Base-by-base conservation (phyloP, 30 jellyfish, hydroid and myxozoan species). In the Rhopilema esculentum region DNA sequence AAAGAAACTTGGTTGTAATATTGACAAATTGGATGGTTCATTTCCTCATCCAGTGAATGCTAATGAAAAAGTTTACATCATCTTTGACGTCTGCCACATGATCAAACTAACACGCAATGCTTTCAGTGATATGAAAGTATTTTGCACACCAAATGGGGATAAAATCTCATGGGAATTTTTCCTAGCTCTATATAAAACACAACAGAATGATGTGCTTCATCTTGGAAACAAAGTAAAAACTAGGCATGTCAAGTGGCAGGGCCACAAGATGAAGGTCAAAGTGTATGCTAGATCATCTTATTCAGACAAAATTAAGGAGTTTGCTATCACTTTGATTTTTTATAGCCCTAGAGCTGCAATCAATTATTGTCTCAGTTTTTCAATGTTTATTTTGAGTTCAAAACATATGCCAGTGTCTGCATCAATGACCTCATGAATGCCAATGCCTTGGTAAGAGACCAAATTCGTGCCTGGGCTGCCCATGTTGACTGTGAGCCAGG, bases 61-160 rank as follows among this genome's bases (percentile, higher is more conserved):
- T 4, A 88, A 73, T 19, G 25, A 48, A 30, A 85, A 72, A 16
- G 49, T 65, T 7, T 31, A 33, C 68, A 52, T 48, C 27, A 48
- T 82, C 15, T 49, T 82, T 65, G 86, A 82, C 68, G 27, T 66
- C 4, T 67, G 91, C 88, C 86, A 68, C 89, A 68, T 82, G 91
- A 29, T 82, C 15, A 82, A 67, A 69, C 49, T 66, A 74, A 75
- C 88, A 21, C 18, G 86, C 19, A 82, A 82, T 66, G 88, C 86
- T 49, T 48, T 82, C 40, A 21, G 88, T 49, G 86, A 72, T 51
- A 49, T 69, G 69, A 72, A 61, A 25, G 72, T 66, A 9, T 50
- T 83, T 29, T 12, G 19, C 32, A 69, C 73, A 8, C 52, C 85
- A 72, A 8, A 28, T 25, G 89, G 89, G 8, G 53, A 61, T 1